Evolutionary conservation across 2,888 invertebrate genomes (phyloP), one percentile per base, ranked within the genome.

Genomic region (Sinodicranocentrus sp.): DNA sequence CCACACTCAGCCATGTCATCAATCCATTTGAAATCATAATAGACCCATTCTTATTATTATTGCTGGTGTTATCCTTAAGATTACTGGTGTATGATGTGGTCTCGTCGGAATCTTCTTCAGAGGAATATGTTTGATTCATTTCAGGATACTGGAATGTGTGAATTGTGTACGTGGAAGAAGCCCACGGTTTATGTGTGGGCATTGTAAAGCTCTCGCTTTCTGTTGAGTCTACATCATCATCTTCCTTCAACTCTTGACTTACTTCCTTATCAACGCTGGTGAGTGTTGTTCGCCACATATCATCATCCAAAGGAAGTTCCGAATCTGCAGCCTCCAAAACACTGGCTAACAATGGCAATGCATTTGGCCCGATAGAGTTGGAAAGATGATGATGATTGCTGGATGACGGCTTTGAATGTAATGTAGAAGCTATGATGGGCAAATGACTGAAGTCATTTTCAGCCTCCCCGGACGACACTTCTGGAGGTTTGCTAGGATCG

Each of bases 61-160:
- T 48, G 17, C 48, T 48, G 3, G 5, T 13, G 39, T 39, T 28
- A 19, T 59, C 57, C n/a, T 70, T 54, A 2, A 77, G 61, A 63
- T 61, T 70, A n/a, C 33, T 71, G 13, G 67, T 71, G 33, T 73
- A 67, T 1, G 63, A 43, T 10, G 84, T 71, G 6, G 80, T 75
- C 68, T 85, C 84, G 0, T 44, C 72, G 19, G 73, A 78, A 1
- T 75, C 65, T 17, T 84, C 84, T 19, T 78, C 78, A 0, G 84
- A 78, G 8, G 72, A 72, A 52, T 71, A 78, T 6, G 72, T 77
- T 5, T 73, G 67, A 23, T 84, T 82, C 26, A 26, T 21, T 28
- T 86, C 82, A 1, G 88, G 88, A 59, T 88, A 88, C 48, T 85
- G 86, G 63, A 88, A 87, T 3, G 88, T 88, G 65, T 88, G 88